Conservation (phyloP, 2,797 vertebrate species). For the Sebastes matsubarae region DNA sequence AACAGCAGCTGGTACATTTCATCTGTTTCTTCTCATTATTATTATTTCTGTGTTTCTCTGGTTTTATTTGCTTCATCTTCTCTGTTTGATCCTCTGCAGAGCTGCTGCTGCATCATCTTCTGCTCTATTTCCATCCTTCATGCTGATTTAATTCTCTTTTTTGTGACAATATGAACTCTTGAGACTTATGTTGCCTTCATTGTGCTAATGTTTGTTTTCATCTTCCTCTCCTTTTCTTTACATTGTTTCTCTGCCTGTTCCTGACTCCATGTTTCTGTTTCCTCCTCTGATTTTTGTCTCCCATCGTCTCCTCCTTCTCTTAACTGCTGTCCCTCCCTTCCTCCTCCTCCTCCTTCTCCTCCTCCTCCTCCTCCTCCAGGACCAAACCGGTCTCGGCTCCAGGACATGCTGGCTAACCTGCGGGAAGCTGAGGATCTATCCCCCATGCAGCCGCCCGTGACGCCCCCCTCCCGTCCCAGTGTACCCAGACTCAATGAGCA, state of each 20-base stretch:
- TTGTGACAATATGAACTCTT: not conserved
- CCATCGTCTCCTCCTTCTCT: not conserved
- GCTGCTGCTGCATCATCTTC: not conserved
- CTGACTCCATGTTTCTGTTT: not conserved
- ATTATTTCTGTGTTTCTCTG: not conserved
- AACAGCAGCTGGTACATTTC: not conserved
- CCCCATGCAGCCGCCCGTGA: constrained; percentile 87
- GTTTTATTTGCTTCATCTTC: not conserved
- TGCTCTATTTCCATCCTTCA: not conserved
- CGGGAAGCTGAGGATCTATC: constrained; percentile 93
- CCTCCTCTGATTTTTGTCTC: not conserved
- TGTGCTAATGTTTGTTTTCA: not conserved
- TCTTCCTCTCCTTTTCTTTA: not conserved
- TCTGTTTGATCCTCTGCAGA: not conserved
- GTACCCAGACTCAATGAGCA: constrained; percentile 88
- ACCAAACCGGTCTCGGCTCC: constrained; percentile 96
- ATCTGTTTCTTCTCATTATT: not conserved
- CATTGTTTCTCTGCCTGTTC: not conserved
- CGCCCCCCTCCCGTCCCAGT: constrained; percentile 85
- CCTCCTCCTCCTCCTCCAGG: constrained; percentile 74
- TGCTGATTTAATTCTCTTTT: not conserved
- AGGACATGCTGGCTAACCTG: constrained; percentile 98
- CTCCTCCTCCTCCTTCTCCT: not conserved
- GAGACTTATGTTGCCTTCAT: not conserved
- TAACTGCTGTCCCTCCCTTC: not conserved